Conservation (phyloP, 2,888 invertebrate species). For the Strigamia crassipes region DNA sequence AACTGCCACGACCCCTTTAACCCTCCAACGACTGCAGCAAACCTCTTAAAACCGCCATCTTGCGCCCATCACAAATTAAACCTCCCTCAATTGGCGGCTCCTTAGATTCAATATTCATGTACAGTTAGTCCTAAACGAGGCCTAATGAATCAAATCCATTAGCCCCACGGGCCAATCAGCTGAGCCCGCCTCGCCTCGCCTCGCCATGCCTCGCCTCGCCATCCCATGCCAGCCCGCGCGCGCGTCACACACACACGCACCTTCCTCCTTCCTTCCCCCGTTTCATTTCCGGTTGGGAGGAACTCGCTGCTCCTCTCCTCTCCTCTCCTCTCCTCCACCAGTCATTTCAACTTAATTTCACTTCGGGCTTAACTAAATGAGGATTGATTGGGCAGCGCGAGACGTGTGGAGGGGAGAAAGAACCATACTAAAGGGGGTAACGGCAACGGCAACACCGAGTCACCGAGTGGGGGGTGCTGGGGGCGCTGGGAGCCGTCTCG, state of each 20-base stretch:
- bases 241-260: not conserved
- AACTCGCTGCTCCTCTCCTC: no score
- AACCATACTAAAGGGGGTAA: conserved; percentile 10
- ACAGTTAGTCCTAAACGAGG: conserved; percentile 45
- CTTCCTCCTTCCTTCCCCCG: no score
- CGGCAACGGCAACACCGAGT: no score
- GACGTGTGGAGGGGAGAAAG: conserved; percentile 1
- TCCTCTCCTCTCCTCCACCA: not conserved
- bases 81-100: conserved; percentile 38
- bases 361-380: conserved; percentile 45
- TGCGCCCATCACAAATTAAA: conserved; percentile 44
- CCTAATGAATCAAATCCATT: conserved; percentile 47
- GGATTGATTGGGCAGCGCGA: conserved; percentile 41
- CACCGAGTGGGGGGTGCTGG: not conserved
- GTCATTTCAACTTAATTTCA: conserved; percentile 47
- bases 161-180: conserved; percentile 39
- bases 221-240: not conserved
- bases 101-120: conserved; percentile 47
- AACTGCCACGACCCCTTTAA: not conserved
- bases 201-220: no score
- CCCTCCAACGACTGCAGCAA: not conserved
- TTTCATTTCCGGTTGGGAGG: conserved; percentile 41
- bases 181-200: no score
- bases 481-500: not conserved
- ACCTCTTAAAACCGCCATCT: conserved; percentile 9